These are phyloP conservation scores for Ellobium chinense DNA, from an alignment of 2,888 invertebrate species.

Conservation along the genomic window DNA sequence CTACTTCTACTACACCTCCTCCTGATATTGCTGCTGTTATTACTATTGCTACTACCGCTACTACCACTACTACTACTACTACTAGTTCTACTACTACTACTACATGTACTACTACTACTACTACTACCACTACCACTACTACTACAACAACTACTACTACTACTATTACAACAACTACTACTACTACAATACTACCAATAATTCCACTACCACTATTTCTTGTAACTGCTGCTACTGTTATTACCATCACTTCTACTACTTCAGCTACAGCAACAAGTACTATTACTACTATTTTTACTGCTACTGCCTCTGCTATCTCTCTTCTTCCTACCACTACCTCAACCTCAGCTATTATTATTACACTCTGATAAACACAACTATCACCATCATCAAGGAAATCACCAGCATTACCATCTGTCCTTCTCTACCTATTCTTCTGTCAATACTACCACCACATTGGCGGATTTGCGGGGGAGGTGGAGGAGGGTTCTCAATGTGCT, in stretches of 20 bases:
- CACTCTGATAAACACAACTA: too few species aligned
- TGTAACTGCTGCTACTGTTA: neutral
- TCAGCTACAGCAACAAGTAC: neutral
- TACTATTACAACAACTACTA: slow-evolving; percentile 23
- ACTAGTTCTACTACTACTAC: slow-evolving; percentile 10
- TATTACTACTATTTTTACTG: neutral
- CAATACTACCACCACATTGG: too few species aligned
- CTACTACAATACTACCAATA: slow-evolving; percentile 13
- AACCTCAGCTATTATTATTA: too few species aligned
- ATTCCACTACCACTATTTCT: slow-evolving; percentile 11
- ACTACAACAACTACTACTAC: slow-evolving; percentile 27
- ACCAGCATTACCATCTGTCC: too few species aligned
- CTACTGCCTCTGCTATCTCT: slow-evolving; percentile 3
- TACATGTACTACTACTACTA: slow-evolving; percentile 19
- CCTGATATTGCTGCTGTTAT: slow-evolving; percentile 16
- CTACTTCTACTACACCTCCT: slow-evolving; percentile 4
- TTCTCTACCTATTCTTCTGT: too few species aligned
- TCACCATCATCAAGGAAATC: too few species aligned
- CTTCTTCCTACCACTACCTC: too few species aligned
- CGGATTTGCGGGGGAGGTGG: too few species aligned
- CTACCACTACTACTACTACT: slow-evolving; percentile 15
- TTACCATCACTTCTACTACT: neutral
- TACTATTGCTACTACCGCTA: slow-evolving; percentile 3
- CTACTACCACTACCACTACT: slow-evolving; percentile 30
- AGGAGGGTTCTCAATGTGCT: too few species aligned